A percentile compares a stretch with the other conserved stretches of the same genome.
phyloP scores from a whole-genome alignment of 2,797 vertebrate species.

The Schizopygopsis malacanthus region DNA sequence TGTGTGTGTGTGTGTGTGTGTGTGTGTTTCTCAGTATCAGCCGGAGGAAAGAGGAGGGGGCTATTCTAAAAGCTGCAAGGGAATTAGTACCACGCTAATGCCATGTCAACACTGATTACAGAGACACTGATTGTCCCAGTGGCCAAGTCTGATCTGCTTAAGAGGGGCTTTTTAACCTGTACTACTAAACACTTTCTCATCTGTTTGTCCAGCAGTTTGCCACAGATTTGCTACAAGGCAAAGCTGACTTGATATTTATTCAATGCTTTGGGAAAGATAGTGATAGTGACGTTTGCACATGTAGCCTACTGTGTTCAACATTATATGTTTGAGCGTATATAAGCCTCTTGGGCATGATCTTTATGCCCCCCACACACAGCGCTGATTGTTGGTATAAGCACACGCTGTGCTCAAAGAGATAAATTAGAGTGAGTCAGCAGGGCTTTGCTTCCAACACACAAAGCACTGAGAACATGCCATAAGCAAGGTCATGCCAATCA shows the following conservation, averaged over 20 bases:
- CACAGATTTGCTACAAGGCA: constrained; percentile 29
- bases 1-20: too few relatives aligned
- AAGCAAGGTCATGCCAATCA: constrained; percentile 45
- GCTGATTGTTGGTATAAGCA: constrained; percentile 40
- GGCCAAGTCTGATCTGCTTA: constrained; percentile 51
- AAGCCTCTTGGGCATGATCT: neutral
- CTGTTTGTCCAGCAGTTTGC: neutral
- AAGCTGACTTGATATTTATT: constrained; percentile 45
- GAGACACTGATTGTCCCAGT: constrained; percentile 17
- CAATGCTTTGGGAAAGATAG: constrained; percentile 30
- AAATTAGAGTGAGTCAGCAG: constrained; percentile 16
- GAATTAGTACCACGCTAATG: constrained; percentile 43
- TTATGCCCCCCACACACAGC: neutral
- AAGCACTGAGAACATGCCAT: constrained; percentile 18
- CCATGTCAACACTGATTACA: constrained; percentile 44
- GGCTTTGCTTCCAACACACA: constrained; percentile 20
- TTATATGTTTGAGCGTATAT: constrained; percentile 17
- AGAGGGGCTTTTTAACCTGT: constrained; percentile 40
- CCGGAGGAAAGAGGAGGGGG: neutral
- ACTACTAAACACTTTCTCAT: constrained; percentile 14
- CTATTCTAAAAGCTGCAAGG: constrained; percentile 11
- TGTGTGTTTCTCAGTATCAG: neutral
- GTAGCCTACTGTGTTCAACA: constrained; percentile 9
- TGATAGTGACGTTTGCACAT: constrained; percentile 3
- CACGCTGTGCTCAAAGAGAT: constrained; percentile 30